A percentile compares a stretch with the other conserved stretches of the same genome.
Conservation (phyloP, 2,113 vertebrate species). For the Uria lomvia region DNA sequence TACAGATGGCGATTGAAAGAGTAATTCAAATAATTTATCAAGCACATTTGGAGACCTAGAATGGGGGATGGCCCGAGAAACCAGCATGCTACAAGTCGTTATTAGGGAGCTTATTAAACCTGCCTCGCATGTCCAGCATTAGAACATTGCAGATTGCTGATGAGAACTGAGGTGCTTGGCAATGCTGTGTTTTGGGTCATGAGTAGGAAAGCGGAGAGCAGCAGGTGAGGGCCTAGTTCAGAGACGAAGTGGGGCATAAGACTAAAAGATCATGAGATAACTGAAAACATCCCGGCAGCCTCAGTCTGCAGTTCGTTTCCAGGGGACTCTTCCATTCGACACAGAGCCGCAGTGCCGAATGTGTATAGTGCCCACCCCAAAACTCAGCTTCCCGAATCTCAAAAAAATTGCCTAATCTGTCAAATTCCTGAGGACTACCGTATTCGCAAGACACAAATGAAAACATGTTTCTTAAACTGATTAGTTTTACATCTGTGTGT, state of each 20-base stretch:
- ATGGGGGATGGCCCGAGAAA: neutral
- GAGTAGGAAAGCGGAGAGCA: neutral
- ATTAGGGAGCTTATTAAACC: constrained; percentile 22
- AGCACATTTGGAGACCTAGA: constrained; percentile 39
- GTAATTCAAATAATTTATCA: constrained; percentile 70
- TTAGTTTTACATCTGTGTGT: constrained; percentile 6
- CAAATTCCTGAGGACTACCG: neutral
- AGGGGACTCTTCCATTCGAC: neutral
- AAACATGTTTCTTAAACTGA: constrained; percentile 13
- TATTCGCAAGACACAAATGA: neutral
- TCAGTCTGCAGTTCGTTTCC: neutral
- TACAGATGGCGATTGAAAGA: constrained; percentile 71
- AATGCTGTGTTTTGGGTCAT: neutral
- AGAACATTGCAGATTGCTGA: neutral
- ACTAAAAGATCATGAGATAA: neutral
- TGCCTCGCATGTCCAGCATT: neutral
- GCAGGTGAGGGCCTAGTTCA: neutral
- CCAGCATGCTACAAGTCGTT: constrained; percentile 26
- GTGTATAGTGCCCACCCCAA: neutral
- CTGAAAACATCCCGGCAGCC: neutral
- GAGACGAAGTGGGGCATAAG: neutral
- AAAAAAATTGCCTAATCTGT: neutral
- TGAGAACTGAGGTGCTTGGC: neutral
- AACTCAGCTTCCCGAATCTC: neutral
- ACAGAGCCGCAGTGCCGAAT: neutral